Conservation (phyloP, 2,888 invertebrate genomes). For the Xestia xanthographa region DNA sequence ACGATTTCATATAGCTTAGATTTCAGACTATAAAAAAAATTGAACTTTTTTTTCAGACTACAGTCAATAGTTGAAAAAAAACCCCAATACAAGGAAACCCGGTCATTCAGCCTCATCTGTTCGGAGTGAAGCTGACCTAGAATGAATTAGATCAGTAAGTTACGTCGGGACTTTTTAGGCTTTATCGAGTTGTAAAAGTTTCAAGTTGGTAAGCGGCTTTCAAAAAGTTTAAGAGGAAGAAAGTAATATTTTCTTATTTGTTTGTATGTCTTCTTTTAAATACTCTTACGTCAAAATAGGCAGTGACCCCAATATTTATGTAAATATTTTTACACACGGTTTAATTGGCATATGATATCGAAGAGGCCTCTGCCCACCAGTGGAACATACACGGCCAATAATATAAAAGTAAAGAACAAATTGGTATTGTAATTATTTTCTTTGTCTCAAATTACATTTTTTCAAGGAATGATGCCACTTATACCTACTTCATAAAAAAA, state of each 20-base stretch:
- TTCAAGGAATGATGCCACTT: neutral
- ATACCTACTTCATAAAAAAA: no score
- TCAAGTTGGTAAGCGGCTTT: neutral
- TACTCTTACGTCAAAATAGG: neutral
- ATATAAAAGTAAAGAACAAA: no score
- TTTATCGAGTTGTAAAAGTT: conserved; percentile 13
- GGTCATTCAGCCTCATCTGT: neutral
- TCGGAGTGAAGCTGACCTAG: neutral
- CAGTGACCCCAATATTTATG: neutral
- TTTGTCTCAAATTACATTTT: neutral
- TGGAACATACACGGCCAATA: no score
- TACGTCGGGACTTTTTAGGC: neutral
- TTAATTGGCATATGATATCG: neutral
- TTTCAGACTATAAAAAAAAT: no score
- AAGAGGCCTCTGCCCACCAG: no score
- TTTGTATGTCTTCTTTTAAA: neutral
- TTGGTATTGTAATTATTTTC: no score
- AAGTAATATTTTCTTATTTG: neutral
- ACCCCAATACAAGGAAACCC: neutral
- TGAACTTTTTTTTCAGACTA: no score
- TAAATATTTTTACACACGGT: neutral
- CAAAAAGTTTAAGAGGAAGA: neutral
- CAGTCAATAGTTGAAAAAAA: no score
- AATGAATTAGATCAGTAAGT: conserved; percentile 6
- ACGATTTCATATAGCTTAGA: no score